Conservation (phyloP, 2,113 vertebrate species). For the Noctilio leporinus region DNA sequence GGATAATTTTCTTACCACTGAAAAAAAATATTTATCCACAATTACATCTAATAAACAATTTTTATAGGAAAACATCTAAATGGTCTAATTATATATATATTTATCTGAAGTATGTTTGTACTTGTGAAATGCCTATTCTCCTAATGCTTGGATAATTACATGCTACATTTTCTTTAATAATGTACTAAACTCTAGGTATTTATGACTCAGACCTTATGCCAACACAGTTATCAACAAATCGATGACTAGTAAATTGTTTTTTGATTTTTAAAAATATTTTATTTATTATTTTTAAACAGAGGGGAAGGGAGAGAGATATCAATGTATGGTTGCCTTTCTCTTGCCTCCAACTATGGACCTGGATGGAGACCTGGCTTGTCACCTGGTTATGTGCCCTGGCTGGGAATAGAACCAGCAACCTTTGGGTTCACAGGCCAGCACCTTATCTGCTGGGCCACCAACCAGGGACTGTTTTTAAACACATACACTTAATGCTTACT, state of each 20-base stretch:
- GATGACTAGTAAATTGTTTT: neutral
- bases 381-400: too few species aligned
- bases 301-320: too few species aligned
- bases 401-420: too few species aligned
- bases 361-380: too few species aligned
- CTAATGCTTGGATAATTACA: neutral
- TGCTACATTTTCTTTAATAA: neutral
- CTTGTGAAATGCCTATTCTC: neutral
- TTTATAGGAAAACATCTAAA: neutral
- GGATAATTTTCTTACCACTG: neutral
- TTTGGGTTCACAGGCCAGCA: too few species aligned
- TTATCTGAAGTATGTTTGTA: neutral
- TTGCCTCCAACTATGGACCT: too few species aligned
- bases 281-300: too few species aligned
- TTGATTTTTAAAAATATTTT: neutral
- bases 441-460: too few species aligned
- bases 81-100: neutral
- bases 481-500: neutral
- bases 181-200: neutral
- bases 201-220: neutral
- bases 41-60: neutral
- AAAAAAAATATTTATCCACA: neutral
- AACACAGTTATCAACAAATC: neutral
- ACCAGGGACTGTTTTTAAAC: neutral
- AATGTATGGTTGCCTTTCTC: too few species aligned